Base-by-base conservation (phyloP, 2,888 invertebrate genomes). In the Epirrhoe tristata region DNA sequence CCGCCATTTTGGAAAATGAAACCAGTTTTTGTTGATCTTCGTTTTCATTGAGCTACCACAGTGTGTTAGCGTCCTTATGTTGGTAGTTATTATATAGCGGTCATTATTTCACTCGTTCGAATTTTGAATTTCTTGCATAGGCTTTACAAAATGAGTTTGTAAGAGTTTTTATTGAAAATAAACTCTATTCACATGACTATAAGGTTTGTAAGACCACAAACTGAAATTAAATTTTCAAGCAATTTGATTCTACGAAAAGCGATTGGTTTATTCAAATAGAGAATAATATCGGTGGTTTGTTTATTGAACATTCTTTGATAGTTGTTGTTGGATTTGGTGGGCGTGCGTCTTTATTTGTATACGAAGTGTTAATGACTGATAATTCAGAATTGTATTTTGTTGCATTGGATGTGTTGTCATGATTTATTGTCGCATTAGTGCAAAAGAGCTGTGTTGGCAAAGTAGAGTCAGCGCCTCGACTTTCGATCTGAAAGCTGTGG, bases 71-170 rank as follows among this genome's bases (percentile, higher is more conserved):
- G 63, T 74, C 63, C 4, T 51, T 65, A 75, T 52, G 73, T 50
- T 85, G 83, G 88, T 72, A 65, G 63, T 67, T 74, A n/a, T n/a
- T n/a, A n/a, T n/a, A 82, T 81, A 84, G 74, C 79, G 77, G 80
- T 86, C 85, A 90, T 91, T 91, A 91, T 87, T 86, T 84, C 86
- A 82, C 88, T 78, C 84, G 82, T 89, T 90, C 87, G 84, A 90
- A 90, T 87, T 86, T 82, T 72, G 83, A 84, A 86, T 87, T 81
- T 76, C 77, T 76, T 67, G 70, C 68, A 73, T 31, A 7, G 24
- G 6, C 36, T 61, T 66, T 51, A 62, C 66, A 66, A 69, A 53
- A 66, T 69, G 16, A 1, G 8, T 58, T 34, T 59, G 67, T 24
- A n/a, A 24, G n/a, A 58, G 50, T 1, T 10, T 59, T 61, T 51